Evolutionary conservation across 2,888 invertebrate genomes (phyloP).

Genomic region (Andrena bucephala): DNA sequence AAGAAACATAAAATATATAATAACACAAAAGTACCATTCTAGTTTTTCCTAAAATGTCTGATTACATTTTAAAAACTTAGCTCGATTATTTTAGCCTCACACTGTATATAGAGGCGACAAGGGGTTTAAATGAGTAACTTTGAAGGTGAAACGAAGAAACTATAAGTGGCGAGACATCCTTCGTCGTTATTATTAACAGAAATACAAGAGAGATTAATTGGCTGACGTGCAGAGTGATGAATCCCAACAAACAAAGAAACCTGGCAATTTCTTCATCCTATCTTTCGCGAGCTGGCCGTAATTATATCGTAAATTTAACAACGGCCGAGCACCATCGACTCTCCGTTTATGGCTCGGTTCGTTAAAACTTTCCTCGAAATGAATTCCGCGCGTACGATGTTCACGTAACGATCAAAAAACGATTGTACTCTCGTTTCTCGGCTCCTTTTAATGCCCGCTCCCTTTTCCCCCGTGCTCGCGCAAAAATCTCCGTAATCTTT

Average conservation of each 20-base stretch:
- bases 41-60: too few relatives aligned
- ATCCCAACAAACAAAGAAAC: neutral
- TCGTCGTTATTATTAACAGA: neutral
- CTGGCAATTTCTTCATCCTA: slow-evolving; percentile 15
- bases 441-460: slow-evolving; percentile 9
- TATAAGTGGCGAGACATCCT: too few relatives aligned
- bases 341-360: slow-evolving; percentile 41
- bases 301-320: slow-evolving; percentile 46
- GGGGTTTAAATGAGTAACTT: too few relatives aligned
- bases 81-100: too few relatives aligned
- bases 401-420: slow-evolving; percentile 41
- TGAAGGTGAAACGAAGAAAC: too few relatives aligned
- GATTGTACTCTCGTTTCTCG: slow-evolving; percentile 33
- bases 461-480: neutral
- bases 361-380: slow-evolving; percentile 50
- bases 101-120: too few relatives aligned
- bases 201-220: neutral
- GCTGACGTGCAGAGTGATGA: neutral
- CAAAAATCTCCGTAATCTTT: slow-evolving; percentile 32
- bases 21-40: too few relatives aligned
- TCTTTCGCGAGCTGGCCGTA: slow-evolving; percentile 18
- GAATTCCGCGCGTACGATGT: slow-evolving; percentile 36
- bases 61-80: too few relatives aligned
- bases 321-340: slow-evolving; percentile 11
- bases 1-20: too few relatives aligned